Base-by-base conservation (phyloP, 2,797 vertebrate genomes). In the Gorsachius magnificus region DNA sequence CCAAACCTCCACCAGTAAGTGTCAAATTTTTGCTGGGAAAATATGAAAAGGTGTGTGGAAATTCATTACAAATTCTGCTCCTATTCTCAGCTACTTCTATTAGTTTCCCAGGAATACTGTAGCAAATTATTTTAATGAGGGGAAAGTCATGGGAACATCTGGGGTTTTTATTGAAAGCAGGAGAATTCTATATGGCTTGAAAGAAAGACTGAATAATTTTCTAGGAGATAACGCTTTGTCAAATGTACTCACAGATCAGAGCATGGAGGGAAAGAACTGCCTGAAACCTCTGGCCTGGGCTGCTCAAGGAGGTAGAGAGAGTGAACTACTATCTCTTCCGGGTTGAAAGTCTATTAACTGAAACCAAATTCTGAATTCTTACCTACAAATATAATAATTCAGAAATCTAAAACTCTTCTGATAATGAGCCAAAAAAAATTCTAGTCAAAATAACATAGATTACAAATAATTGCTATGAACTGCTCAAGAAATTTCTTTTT, bases 41-140 rank as follows among this genome's bases (percentile, higher is more conserved):
- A 85, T 83, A 72, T 48, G 83, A 29, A 35, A 91, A 95, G 33
- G 33, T 69, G 64, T 60, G 48, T 82, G 35, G 58, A 93, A 87
- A 87, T 78, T 78, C 72, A 85, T 95, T 87, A 78, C 33, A 54
- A 94, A 95, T 95, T 96, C 94, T 90, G 66, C 63, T 84, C 33
- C 2, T 93, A 64, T 94, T 87, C 81, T 94, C 69, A 89, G 69
- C 71, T 87, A 72, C 84, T 83, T 92, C 81, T 94, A 92, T 86
- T 94, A 91, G 82, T 69, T 96, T 89, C 92, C 48, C 79, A 96
- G 90, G 93, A 95, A 94, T 92, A 93, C n/a, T 83, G 69, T 63
- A 94, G 92, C 75, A 95, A 87, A 96, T 92, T 95, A 95, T 93
- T 93, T 94, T 92, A 96, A 96, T 88, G 90, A 92, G 43, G 36